These are phyloP conservation scores for Nanger granti DNA, from an alignment of 2,113 vertebrate genomes.

Conservation along the genomic window DNA sequence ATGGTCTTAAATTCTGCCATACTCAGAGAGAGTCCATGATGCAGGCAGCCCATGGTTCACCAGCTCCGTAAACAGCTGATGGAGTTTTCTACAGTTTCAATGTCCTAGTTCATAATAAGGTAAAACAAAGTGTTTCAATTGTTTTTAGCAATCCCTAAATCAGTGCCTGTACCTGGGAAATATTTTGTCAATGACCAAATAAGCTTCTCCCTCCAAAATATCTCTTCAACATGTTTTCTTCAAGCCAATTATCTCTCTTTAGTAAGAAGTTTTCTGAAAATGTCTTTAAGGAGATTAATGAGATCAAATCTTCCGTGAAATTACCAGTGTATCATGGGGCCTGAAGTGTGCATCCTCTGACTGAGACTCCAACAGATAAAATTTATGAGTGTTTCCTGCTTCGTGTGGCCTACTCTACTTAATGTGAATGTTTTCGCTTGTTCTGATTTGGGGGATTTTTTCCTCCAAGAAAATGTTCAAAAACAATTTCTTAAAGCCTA, in stretches of 20 bases:
- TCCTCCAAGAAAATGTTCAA: background rate
- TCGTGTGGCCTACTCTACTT: background rate
- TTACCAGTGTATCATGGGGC: background rate
- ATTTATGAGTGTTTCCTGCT: background rate
- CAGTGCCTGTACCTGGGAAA: background rate
- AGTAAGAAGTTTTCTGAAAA: background rate
- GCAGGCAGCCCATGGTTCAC: background rate
- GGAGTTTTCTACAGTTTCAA: background rate
- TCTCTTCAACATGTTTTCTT: background rate
- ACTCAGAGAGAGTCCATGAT: background rate
- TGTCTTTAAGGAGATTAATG: background rate
- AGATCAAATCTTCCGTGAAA: background rate
- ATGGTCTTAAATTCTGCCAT: background rate
- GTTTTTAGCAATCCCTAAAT: background rate
- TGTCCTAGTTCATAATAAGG: background rate
- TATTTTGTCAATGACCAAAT: background rate
- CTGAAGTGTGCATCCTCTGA: background rate
- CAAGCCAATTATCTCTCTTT: background rate
- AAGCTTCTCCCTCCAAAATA: background rate
- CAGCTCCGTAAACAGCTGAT: background rate
- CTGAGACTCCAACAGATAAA: background rate
- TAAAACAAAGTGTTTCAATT: background rate
- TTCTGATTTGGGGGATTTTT: background rate
- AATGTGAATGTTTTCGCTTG: background rate
- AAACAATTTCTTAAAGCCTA: background rate